phyloP scores from a whole-genome alignment of 2,113 vertebrate genomes.

The Microtus oregoni region DNA sequence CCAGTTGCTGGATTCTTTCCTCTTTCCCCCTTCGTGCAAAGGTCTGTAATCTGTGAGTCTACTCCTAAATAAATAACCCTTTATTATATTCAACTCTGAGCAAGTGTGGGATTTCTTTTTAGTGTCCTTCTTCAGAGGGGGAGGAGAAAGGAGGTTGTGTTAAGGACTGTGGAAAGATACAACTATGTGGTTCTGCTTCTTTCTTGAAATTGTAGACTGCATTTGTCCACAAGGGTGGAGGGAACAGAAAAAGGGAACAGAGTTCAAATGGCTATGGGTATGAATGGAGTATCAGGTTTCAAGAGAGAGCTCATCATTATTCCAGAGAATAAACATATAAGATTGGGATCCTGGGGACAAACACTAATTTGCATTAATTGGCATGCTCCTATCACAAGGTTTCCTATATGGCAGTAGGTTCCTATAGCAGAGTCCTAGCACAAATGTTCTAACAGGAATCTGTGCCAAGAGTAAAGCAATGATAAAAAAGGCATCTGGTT shows the following conservation, averaged over 20 bases:
- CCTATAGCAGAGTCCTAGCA: background rate
- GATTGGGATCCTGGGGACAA: background rate
- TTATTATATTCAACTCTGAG: too few relatives aligned
- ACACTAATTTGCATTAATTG: background rate
- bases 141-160: rapidly evolving
- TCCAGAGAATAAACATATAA: background rate
- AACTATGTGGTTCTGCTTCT: background rate
- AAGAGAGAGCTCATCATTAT: background rate
- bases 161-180: background rate
- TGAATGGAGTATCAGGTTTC: too few relatives aligned
- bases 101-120: too few relatives aligned
- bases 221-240: background rate
- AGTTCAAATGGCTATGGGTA: background rate
- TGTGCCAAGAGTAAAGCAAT: background rate
- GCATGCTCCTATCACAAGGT: too few relatives aligned
- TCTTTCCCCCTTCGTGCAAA: too few relatives aligned
- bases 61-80: too few relatives aligned
- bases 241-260: background rate
- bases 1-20: too few relatives aligned
- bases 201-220: background rate
- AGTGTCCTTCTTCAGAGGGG: too few relatives aligned
- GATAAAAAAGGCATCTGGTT: too few relatives aligned
- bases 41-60: too few relatives aligned
- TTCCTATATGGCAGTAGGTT: background rate
- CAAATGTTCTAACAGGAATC: background rate